phyloP scores from a whole-genome alignment of 2,797 vertebrate species.

The Malacoctenus gilli region DNA sequence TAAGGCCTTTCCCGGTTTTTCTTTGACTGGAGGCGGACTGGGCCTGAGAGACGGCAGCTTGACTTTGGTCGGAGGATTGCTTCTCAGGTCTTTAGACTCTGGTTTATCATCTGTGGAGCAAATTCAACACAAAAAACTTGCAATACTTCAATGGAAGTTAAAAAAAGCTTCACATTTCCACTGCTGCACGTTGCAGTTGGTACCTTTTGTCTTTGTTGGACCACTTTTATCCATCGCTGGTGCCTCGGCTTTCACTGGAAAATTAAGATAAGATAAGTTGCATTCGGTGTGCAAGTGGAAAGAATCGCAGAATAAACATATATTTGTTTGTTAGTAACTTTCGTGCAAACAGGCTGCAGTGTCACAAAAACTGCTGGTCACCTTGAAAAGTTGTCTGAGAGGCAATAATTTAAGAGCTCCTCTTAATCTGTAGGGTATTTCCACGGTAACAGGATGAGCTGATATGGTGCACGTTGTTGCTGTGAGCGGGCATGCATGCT shows the following conservation, averaged over 20 bases:
- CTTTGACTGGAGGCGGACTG: slow-evolving; percentile 83
- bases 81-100: slow-evolving; percentile 78
- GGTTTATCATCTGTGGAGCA: slow-evolving; percentile 65
- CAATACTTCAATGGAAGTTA: no score
- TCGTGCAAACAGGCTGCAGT: no score
- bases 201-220: slow-evolving; percentile 71
- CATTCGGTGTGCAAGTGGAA: neutral
- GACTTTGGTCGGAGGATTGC: slow-evolving; percentile 79
- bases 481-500: neutral
- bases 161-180: no score
- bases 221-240: slow-evolving; percentile 69
- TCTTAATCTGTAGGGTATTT: neutral
- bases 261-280: slow-evolving; percentile 1
- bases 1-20: slow-evolving; percentile 67
- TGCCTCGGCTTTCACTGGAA: slow-evolving; percentile 58
- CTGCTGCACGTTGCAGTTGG: neutral
- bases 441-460: neutral
- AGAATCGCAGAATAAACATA: neutral
- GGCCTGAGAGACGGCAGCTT: slow-evolving; percentile 76
- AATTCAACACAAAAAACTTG: neutral
- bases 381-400: no score
- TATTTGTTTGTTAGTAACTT: neutral
- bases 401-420: neutral
- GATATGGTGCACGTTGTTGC: slow-evolving; percentile 1
- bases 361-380: no score